Conservation (phyloP, 1,140 invertebrate species). For the Oryctes rhinoceros region DNA sequence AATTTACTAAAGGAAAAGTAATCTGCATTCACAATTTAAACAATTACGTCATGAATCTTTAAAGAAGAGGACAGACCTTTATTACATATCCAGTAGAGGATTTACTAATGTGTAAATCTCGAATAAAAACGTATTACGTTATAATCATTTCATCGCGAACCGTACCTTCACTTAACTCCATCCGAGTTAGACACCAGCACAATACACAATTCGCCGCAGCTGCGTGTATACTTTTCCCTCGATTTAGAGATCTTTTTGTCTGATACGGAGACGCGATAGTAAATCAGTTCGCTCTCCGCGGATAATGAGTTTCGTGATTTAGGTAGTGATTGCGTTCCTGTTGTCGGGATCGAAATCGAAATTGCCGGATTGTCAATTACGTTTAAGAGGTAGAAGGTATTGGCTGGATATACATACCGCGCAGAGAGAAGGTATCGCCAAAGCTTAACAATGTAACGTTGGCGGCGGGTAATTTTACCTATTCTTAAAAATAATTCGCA, state of each 20-base stretch:
- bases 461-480: conserved; percentile 2
- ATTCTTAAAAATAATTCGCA: neutral
- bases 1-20: too few relatives aligned
- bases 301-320: conserved; percentile 32
- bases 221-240: conserved; percentile 12
- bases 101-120: too few relatives aligned
- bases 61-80: too few relatives aligned
- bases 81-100: too few relatives aligned
- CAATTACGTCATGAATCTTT: too few relatives aligned
- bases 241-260: conserved; percentile 30
- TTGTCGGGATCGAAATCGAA: conserved; percentile 15
- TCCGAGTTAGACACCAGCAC: neutral
- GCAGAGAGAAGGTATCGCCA: neutral
- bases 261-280: conserved; percentile 14
- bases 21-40: too few relatives aligned
- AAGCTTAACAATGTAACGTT: neutral
- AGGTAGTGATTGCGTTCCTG: conserved; percentile 8
- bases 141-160: neutral
- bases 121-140: too few relatives aligned
- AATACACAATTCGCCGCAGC: neutral
- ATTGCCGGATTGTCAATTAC: conserved; percentile 30
- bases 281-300: neutral
- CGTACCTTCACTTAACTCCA: neutral
- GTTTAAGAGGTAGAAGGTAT: conserved; percentile 3
- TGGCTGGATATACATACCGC: neutral